Conservation (phyloP, 2,113 vertebrate genomes). For the Cheirogaleus medius region DNA sequence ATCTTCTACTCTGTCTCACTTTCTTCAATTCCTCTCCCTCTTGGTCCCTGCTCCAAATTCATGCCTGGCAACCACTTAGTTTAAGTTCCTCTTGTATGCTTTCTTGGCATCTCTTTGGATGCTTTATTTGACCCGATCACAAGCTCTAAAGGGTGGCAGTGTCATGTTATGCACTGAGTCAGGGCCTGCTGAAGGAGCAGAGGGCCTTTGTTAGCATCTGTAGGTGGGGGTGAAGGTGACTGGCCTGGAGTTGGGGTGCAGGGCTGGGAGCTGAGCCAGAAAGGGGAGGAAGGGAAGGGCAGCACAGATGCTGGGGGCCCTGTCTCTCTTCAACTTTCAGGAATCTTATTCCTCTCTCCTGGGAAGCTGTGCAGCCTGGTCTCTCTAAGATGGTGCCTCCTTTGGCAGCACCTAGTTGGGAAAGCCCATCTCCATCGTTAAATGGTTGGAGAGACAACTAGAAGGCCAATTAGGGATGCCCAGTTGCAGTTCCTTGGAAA, state of each 20-base stretch:
- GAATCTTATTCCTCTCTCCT: background rate
- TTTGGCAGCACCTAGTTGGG: background rate
- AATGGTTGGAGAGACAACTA: background rate
- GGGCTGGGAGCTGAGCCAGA: background rate
- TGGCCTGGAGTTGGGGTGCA: background rate
- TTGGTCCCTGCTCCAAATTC: too few relatives aligned
- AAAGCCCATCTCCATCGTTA: background rate
- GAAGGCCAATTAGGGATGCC: background rate
- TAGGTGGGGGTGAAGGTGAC: background rate
- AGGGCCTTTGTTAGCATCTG: background rate
- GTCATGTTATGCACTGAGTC: background rate
- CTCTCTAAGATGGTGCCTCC: background rate
- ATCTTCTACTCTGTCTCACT: background rate
- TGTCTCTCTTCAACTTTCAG: background rate
- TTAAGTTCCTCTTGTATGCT: rapidly evolving
- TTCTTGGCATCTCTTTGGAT: background rate
- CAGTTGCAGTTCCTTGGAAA: background rate
- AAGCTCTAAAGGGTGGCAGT: background rate
- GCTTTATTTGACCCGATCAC: background rate
- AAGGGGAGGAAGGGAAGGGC: background rate
- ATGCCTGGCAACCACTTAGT: background rate
- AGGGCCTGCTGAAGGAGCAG: background rate
- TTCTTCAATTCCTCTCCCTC: background rate
- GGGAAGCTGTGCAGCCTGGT: background rate
- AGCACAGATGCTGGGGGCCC: rapidly evolving